phyloP scores from a whole-genome alignment of 2,113 vertebrate genomes.

The Coreoperca whiteheadi region DNA sequence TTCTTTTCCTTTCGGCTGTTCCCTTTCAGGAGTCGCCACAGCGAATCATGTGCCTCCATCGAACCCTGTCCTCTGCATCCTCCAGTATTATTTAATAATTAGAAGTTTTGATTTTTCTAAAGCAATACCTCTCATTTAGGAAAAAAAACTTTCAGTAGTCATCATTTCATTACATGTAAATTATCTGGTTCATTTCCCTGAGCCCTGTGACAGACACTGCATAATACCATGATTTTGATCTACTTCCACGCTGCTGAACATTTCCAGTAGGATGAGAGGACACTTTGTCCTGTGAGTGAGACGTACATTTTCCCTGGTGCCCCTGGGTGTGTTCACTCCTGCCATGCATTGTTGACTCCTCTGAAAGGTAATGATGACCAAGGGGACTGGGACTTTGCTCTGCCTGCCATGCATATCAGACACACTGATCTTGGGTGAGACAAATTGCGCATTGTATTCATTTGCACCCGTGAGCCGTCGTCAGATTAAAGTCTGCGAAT shows the following conservation, averaged over 20 bases:
- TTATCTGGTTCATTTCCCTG: background rate
- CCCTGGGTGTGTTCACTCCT: conserved; percentile 65
- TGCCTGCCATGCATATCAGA: conserved; percentile 64
- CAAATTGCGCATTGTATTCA: conserved; percentile 55
- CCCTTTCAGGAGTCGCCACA: too few species aligned
- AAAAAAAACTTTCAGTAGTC: background rate
- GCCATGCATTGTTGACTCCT: conserved; percentile 63
- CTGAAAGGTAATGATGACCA: conserved; percentile 79
- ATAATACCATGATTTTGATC: conserved; percentile 20
- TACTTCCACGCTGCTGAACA: conserved; percentile 37
- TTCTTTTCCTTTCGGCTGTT: too few species aligned
- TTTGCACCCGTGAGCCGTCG: conserved; percentile 35
- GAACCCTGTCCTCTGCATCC: too few species aligned
- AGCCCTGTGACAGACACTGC: background rate
- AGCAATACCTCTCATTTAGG: background rate
- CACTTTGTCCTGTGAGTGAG: conserved; percentile 68
- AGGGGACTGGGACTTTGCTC: conserved; percentile 71
- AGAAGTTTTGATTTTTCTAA: background rate
- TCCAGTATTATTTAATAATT: background rate
- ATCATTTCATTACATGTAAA: background rate
- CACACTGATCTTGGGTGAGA: conserved; percentile 57
- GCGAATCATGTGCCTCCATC: too few species aligned
- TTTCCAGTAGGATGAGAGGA: conserved; percentile 38
- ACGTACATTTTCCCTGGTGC: conserved; percentile 61
- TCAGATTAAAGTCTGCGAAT: conserved; percentile 60